Conservation (phyloP, 1,140 invertebrate species). For the Lordiphosa clarofinis region DNA sequence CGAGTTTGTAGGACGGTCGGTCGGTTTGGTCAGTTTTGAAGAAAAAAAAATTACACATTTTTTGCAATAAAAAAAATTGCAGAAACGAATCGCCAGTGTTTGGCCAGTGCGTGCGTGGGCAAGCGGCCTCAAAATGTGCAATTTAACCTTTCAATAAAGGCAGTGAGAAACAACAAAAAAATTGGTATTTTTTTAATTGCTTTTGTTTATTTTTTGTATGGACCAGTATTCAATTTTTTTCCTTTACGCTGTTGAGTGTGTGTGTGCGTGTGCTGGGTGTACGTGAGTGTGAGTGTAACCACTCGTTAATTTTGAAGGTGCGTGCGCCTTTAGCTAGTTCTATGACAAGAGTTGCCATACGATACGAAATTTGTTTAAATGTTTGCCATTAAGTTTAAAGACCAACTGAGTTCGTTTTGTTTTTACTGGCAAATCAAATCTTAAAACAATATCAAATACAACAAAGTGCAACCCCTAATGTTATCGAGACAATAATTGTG, state of each 20-base stretch:
- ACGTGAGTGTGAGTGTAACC: conserved; percentile 38
- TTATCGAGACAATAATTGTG: background rate
- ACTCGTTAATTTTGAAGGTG: conserved; percentile 57
- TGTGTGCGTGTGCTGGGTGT: conserved; percentile 28
- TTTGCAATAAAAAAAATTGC: conserved; percentile 39
- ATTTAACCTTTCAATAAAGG: conserved; percentile 26
- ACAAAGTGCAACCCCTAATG: background rate
- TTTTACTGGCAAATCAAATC: too few relatives aligned
- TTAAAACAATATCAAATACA: too few relatives aligned
- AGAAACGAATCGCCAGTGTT: conserved; percentile 7
- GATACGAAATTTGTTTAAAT: background rate
- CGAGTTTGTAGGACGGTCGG: conserved; percentile 35
- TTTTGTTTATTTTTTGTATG: conserved; percentile 77
- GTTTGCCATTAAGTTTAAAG: too few relatives aligned
- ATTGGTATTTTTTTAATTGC: conserved; percentile 73
- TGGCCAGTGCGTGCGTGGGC: conserved; percentile 22
- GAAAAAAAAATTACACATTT: conserved; percentile 58
- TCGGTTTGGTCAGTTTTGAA: conserved; percentile 66
- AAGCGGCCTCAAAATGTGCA: conserved; percentile 52
- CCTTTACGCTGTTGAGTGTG: conserved; percentile 58
- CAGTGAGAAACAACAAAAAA: conserved; percentile 19
- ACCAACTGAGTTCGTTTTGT: too few relatives aligned
- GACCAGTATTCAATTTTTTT: conserved; percentile 64
- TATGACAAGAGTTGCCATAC: conserved; percentile 31
- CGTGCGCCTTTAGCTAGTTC: conserved; percentile 57